These are phyloP conservation scores for Crotalus horridus DNA, from an alignment of 2,113 vertebrate genomes.

Conservation along the genomic window DNA sequence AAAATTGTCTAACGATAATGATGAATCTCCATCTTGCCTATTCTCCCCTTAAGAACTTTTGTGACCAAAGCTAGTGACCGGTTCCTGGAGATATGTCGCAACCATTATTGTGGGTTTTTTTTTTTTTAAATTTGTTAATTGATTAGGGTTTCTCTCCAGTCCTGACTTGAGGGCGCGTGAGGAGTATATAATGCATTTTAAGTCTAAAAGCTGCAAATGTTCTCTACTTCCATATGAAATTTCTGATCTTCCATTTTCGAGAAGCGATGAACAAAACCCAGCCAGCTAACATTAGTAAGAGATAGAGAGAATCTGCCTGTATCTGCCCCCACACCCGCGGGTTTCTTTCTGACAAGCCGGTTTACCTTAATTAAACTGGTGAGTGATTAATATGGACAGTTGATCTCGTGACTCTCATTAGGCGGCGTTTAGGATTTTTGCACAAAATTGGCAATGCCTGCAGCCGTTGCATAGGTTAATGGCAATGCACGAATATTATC, in stretches of 20 bases:
- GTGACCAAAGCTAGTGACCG: background rate
- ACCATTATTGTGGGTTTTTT: background rate
- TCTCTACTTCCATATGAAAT: fast-evolving
- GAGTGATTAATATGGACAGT: slow-evolving; percentile 70
- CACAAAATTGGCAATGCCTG: slow-evolving; percentile 61
- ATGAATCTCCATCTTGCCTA: background rate
- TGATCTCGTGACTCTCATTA: slow-evolving; percentile 65
- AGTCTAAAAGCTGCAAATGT: background rate
- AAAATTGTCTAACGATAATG: background rate
- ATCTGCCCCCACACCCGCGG: too few relatives aligned
- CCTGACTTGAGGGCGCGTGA: too few relatives aligned
- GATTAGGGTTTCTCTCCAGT: background rate
- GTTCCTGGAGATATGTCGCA: too few relatives aligned
- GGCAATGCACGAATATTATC: slow-evolving; percentile 59
- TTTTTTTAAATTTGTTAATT: background rate
- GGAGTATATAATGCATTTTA: background rate
- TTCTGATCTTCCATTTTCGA: slow-evolving; percentile 49
- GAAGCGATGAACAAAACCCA: slow-evolving; percentile 59
- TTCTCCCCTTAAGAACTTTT: background rate
- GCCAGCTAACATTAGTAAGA: slow-evolving; percentile 56
- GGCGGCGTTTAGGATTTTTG: slow-evolving; percentile 61
- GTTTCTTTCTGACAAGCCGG: slow-evolving; percentile 64
- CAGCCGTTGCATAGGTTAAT: slow-evolving; percentile 60
- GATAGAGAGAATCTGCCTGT: slow-evolving; percentile 41
- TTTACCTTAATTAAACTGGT: slow-evolving; percentile 73